A percentile compares a stretch with the other conserved stretches of the same genome.
Conservation (phyloP, 2,797 vertebrate species). For the Catharus ustulatus region DNA sequence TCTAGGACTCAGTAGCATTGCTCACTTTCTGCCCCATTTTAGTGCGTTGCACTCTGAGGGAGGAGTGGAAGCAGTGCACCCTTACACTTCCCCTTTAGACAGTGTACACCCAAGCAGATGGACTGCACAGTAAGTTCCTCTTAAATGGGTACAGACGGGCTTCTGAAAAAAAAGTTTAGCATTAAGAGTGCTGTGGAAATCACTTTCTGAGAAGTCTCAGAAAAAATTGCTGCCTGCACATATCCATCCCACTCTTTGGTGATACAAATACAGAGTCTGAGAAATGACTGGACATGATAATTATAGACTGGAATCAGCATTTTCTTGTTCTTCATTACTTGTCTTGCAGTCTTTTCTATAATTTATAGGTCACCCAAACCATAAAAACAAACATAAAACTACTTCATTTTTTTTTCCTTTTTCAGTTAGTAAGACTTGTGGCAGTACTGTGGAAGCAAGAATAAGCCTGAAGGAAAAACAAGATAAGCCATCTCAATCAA, state of each 20-base stretch:
- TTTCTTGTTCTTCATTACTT: background rate
- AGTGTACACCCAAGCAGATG: background rate
- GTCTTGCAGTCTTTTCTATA: background rate
- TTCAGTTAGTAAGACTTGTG: background rate
- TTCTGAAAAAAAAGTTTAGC: background rate
- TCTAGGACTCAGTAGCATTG: background rate
- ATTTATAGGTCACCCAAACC: background rate
- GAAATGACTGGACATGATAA: background rate
- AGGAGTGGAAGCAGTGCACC: background rate
- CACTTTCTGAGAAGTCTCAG: background rate
- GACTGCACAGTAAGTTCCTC: background rate
- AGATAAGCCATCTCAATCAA: background rate
- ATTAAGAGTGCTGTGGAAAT: background rate
- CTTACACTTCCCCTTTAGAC: background rate
- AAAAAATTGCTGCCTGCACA: background rate
- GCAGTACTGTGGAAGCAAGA: background rate
- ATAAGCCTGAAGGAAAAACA: background rate
- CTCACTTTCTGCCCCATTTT: background rate
- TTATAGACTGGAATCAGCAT: background rate
- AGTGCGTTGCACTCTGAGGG: accelerated
- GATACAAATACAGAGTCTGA: background rate
- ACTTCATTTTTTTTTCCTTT: no score
- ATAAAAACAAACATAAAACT: background rate
- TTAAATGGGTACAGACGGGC: background rate
- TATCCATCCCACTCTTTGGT: background rate